These are phyloP conservation scores for Dolichoris vasculosae DNA, from an alignment of 1,140 invertebrate genomes.

Conservation along the genomic window DNA sequence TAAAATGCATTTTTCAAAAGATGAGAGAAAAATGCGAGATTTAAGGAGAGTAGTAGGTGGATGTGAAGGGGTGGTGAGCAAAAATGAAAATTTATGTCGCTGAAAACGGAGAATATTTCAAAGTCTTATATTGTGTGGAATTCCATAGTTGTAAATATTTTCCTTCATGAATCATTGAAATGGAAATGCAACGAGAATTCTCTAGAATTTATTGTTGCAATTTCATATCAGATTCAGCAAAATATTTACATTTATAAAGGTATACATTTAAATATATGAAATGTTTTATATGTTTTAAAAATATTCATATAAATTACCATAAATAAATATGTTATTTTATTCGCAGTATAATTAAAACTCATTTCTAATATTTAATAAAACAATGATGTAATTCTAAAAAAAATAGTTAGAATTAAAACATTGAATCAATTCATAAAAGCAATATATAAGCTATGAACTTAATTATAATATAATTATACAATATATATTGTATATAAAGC, in stretches of 20 bases:
- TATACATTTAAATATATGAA: constrained; percentile 31
- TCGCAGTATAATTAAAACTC: background rate
- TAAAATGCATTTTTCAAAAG: constrained; percentile 55
- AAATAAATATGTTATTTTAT: constrained; percentile 4
- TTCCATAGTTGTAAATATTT: constrained; percentile 56
- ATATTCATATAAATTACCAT: constrained; percentile 38
- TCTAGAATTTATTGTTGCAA: constrained; percentile 52
- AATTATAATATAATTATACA: no score
- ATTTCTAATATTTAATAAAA: background rate
- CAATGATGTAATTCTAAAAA: background rate
- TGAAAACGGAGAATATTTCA: constrained; percentile 54
- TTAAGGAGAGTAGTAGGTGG: constrained; percentile 16
- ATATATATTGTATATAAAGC: no score
- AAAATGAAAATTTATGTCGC: constrained; percentile 55
- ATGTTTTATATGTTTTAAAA: constrained; percentile 35
- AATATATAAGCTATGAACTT: background rate
- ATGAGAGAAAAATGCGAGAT: constrained; percentile 52
- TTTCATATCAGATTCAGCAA: constrained; percentile 51
- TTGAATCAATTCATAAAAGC: background rate
- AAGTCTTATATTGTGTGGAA: constrained; percentile 54
- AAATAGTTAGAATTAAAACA: background rate
- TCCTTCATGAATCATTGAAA: constrained; percentile 55
- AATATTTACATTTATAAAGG: constrained; percentile 48
- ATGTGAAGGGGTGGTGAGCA: constrained; percentile 18
- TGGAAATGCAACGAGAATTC: constrained; percentile 49